Conservation (phyloP, 2,113 vertebrate species). For the Ameiurus melas region DNA sequence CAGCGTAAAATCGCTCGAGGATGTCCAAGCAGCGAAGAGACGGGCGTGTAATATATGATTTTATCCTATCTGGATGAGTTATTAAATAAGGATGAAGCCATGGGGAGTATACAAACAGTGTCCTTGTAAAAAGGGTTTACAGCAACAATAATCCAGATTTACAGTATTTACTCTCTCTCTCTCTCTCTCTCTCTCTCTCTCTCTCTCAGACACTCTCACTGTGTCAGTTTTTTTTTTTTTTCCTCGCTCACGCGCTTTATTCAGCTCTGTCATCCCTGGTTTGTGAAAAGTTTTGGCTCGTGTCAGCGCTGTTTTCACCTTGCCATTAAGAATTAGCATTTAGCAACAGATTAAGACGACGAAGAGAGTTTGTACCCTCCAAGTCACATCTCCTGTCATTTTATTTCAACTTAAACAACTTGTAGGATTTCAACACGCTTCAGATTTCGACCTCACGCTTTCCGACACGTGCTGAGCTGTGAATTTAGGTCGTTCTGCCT, state of each 20-base stretch:
- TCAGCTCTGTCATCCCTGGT: background rate
- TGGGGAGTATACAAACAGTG: constrained; percentile 22
- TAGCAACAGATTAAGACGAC: constrained; percentile 11
- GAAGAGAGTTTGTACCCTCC: background rate
- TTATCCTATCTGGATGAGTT: constrained; percentile 30
- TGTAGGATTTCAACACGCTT: background rate
- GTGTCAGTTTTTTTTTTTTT: background rate
- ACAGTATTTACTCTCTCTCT: constrained; percentile 4
- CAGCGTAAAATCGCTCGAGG: constrained; percentile 16
- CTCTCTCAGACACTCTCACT: background rate
- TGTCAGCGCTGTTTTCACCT: constrained; percentile 17
- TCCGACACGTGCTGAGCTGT: background rate
- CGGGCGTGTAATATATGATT: constrained; percentile 15
- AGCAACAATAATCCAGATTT: constrained; percentile 31
- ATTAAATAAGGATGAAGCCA: constrained; percentile 26
- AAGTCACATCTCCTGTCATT: background rate
- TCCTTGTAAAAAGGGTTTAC: constrained; percentile 28
- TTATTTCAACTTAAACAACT: background rate
- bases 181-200: background rate
- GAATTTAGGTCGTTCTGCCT: background rate
- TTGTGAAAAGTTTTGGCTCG: constrained; percentile 1
- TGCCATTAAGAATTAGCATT: constrained; percentile 16
- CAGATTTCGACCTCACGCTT: background rate
- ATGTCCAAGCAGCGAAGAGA: constrained; percentile 18
- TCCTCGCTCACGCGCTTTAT: background rate